Conservation (phyloP, 1,140 invertebrate species). For the Aplysia californica region DNA sequence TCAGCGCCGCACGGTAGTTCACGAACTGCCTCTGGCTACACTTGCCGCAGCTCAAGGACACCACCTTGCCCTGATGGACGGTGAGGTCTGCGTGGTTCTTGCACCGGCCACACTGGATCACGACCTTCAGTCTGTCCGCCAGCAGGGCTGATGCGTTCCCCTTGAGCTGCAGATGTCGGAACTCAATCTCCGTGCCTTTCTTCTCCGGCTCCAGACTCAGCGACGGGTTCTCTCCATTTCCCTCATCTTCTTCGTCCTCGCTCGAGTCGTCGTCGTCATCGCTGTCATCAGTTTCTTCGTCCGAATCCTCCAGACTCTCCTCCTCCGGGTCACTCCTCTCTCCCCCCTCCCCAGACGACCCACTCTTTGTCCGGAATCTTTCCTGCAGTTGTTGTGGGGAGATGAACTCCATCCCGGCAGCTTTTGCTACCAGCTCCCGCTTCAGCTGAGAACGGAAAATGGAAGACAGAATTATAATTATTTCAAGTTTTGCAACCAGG, state of each 20-base stretch:
- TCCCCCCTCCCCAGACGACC: not conserved
- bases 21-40: slow-evolving; percentile 54
- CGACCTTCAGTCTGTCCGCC: slow-evolving; percentile 45
- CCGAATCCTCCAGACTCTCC: not conserved
- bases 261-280: slow-evolving; percentile 10
- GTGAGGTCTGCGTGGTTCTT: slow-evolving; percentile 56
- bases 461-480: slow-evolving; percentile 1
- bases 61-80: slow-evolving; percentile 45
- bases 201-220: slow-evolving; percentile 36
- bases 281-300: not conserved
- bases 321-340: not conserved
- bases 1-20: slow-evolving; percentile 57
- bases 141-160: slow-evolving; percentile 56
- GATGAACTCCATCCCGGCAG: slow-evolving; percentile 63
- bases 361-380: slow-evolving; percentile 29
- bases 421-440: slow-evolving; percentile 57
- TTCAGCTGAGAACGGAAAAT: slow-evolving; percentile 51
- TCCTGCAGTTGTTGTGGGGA: slow-evolving; percentile 49
- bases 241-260: slow-evolving; percentile 31
- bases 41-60: slow-evolving; percentile 53
- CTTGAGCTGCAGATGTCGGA: slow-evolving; percentile 55
- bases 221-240: not conserved
- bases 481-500: too few species aligned
- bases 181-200: slow-evolving; percentile 58
- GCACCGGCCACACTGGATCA: slow-evolving; percentile 63